Conservation (phyloP, 2,888 invertebrate genomes). For the Lathronympha strigana region DNA sequence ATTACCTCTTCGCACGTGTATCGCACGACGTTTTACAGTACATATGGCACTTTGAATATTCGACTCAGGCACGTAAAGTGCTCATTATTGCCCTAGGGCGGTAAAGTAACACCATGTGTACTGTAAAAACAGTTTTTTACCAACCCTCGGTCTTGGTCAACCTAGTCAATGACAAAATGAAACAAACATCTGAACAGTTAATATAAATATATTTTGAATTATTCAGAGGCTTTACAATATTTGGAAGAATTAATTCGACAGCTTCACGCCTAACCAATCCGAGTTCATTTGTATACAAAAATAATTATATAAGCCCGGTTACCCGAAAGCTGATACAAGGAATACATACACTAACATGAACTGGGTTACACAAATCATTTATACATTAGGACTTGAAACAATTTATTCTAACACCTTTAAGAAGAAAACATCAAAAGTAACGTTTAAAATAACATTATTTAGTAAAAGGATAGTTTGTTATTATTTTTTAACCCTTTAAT, state of each 20-base stretch:
- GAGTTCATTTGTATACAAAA: constrained; percentile 60
- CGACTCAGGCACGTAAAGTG: too few species aligned
- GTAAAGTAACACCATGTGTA: too few species aligned
- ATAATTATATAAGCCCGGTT: constrained; percentile 67
- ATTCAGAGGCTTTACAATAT: constrained; percentile 84
- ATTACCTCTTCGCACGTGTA: too few species aligned
- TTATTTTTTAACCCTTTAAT: not conserved
- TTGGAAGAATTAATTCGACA: constrained; percentile 79
- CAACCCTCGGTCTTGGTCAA: too few species aligned
- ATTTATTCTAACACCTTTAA: constrained; percentile 47
- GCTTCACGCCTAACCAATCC: constrained; percentile 57
- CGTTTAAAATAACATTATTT: constrained; percentile 20
- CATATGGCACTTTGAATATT: too few species aligned
- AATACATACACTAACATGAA: constrained; percentile 47
- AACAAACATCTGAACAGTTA: constrained; percentile 81
- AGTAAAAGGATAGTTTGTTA: constrained; percentile 13
- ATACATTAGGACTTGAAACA: constrained; percentile 44
- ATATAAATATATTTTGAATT: constrained; percentile 85
- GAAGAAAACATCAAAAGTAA: constrained; percentile 29
- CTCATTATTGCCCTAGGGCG: too few species aligned
- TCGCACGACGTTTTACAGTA: too few species aligned
- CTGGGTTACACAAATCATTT: constrained; percentile 48
- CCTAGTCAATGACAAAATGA: constrained; percentile 68
- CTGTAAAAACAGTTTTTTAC: too few species aligned
- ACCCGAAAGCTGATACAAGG: constrained; percentile 46